phyloP scores from a whole-genome alignment of 2,113 vertebrate genomes.

The Anolis carolinensis region DNA sequence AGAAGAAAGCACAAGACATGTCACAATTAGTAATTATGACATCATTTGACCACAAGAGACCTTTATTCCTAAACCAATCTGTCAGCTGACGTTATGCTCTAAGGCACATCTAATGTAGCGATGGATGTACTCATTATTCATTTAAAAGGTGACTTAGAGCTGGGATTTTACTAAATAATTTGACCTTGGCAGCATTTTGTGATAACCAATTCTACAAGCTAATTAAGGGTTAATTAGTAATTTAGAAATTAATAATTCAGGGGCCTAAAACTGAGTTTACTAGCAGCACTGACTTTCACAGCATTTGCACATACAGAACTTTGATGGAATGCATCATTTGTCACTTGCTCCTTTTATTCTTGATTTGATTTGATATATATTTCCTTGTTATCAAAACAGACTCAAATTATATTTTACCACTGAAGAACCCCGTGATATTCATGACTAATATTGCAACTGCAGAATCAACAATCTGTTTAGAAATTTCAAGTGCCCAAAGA shows the following conservation, averaged over 20 bases:
- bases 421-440: slow-evolving; percentile 11
- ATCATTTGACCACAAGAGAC: slow-evolving; percentile 10
- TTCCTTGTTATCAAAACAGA: slow-evolving; percentile 8
- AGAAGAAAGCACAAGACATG: background rate
- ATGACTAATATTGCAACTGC: background rate
- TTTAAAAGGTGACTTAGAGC: background rate
- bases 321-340: background rate
- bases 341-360: background rate
- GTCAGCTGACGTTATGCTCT: background rate
- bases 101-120: background rate
- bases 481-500: background rate
- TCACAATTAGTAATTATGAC: background rate
- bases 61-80: background rate
- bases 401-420: background rate
- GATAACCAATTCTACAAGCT: background rate
- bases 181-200: background rate
- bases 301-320: rapidly evolving
- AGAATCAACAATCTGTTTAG: background rate
- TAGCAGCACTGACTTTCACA: background rate
- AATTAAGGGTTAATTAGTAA: slow-evolving; percentile 19
- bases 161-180: slow-evolving; percentile 8
- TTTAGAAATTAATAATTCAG: slow-evolving; percentile 17
- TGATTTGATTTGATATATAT: background rate
- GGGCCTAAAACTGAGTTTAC: background rate
- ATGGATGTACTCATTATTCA: background rate